Conservation (phyloP, 2,888 invertebrate genomes). For the Muscina levida region DNA sequence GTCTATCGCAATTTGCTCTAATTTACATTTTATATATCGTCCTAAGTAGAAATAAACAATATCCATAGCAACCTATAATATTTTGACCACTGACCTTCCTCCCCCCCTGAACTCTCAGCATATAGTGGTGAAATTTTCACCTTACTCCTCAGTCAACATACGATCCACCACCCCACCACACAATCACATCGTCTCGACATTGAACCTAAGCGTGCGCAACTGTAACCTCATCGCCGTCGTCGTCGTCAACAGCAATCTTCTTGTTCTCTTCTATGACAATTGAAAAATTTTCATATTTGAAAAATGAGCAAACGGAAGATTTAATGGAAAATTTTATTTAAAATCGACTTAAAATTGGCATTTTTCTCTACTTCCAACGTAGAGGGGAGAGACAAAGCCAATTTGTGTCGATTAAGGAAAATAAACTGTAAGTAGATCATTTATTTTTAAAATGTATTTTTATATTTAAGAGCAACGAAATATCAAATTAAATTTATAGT, state of each 20-base stretch:
- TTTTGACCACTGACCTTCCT: no score
- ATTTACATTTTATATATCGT: no score
- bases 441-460: slow-evolving; percentile 38
- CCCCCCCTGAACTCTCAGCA: no score
- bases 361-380: background rate
- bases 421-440: slow-evolving; percentile 55
- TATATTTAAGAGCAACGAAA: slow-evolving; percentile 25
- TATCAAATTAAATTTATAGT: no score
- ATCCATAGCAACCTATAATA: no score
- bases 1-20: slow-evolving; percentile 2
- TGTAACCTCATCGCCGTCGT: slow-evolving; percentile 37
- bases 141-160: no score
- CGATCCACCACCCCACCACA: background rate
- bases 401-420: slow-evolving; percentile 19
- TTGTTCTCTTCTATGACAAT: no score
- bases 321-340: background rate
- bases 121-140: no score
- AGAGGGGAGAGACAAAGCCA: slow-evolving; percentile 3
- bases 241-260: background rate
- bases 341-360: background rate
- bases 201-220: slow-evolving; percentile 60
- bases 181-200: background rate
- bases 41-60: no score
- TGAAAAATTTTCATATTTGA: no score
- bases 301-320: background rate